These are phyloP conservation scores for Apis dorsata DNA, from an alignment of 1,140 invertebrate genomes.

Conservation along the genomic window DNA sequence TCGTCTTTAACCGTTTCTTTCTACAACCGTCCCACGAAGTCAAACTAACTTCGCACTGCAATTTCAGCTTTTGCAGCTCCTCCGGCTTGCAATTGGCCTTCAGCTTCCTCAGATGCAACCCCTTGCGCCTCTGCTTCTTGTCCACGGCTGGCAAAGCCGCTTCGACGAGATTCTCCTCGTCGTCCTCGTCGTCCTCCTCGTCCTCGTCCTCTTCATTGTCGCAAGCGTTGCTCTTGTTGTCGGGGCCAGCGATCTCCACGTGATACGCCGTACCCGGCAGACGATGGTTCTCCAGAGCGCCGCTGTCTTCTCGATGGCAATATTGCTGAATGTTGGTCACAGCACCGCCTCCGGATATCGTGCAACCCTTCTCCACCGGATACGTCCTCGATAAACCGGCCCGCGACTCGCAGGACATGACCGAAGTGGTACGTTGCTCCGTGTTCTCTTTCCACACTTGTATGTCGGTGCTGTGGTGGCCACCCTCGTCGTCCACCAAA, in stretches of 20 bases:
- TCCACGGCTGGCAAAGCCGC: constrained; percentile 84
- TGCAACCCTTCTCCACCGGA: constrained; percentile 55
- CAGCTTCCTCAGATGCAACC: constrained; percentile 86
- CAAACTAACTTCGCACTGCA: constrained; percentile 83
- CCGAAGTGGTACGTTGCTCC: constrained; percentile 84
- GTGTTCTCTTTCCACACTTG: constrained; percentile 88
- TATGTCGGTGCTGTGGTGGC: constrained; percentile 85
- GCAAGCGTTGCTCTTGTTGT: constrained; percentile 74
- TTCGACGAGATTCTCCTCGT: constrained; percentile 84
- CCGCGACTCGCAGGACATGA: constrained; percentile 75
- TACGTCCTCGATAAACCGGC: constrained; percentile 70
- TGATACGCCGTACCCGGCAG: constrained; percentile 53
- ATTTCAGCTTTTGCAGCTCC: constrained; percentile 87
- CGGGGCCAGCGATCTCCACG: constrained; percentile 71
- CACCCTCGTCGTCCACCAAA: constrained; percentile 78
- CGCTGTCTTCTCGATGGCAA: constrained; percentile 46
- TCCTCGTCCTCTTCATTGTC: constrained; percentile 70
- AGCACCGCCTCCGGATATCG: constrained; percentile 43
- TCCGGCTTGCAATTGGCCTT: constrained; percentile 91
- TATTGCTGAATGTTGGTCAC: constrained; percentile 57
- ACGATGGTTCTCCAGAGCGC: constrained; percentile 54
- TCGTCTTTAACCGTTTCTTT: background rate
- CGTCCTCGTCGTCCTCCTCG: constrained; percentile 67
- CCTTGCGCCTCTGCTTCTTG: constrained; percentile 81
- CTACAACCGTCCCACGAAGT: background rate